Conservation (phyloP, 1,140 invertebrate species). For the Drosophila littoralis region DNA sequence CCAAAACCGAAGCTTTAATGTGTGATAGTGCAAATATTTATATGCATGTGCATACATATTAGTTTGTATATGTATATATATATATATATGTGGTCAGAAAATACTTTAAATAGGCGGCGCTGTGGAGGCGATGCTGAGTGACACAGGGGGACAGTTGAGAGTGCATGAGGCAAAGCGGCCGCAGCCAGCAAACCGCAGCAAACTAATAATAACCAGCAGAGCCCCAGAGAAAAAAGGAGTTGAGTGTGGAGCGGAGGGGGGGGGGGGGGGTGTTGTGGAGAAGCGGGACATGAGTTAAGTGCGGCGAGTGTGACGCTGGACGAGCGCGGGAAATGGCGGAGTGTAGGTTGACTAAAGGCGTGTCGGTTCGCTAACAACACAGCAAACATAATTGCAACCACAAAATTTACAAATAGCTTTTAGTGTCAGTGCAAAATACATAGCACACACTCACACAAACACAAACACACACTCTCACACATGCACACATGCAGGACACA, state of each 20-base stretch:
- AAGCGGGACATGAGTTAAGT: conserved; percentile 51
- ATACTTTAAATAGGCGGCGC: conserved; percentile 42
- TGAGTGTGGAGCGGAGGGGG: background rate
- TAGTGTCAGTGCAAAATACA: conserved; percentile 78
- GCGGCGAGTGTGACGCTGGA: conserved; percentile 36
- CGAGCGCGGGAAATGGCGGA: background rate
- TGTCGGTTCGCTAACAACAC: conserved; percentile 52
- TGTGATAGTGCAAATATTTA: conserved; percentile 62
- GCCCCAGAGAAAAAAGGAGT: conserved; percentile 55
- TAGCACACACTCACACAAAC: conserved; percentile 22
- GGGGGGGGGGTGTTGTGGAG: background rate
- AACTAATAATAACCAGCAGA: conserved; percentile 80
- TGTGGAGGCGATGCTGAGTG: conserved; percentile 15
- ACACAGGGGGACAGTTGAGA: conserved; percentile 13
- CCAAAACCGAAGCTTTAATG: conserved; percentile 49
- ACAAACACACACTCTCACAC: conserved; percentile 5
- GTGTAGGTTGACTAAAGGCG: conserved; percentile 16
- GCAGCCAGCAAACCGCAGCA: conserved; percentile 65
- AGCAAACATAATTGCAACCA: conserved; percentile 82
- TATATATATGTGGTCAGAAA: conserved; percentile 67
- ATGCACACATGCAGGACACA: background rate
- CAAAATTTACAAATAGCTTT: conserved; percentile 82
- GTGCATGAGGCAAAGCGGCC: conserved; percentile 51
- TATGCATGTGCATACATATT: conserved; percentile 41
- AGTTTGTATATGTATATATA: conserved; percentile 29